Percentiles rank a stretch among this genome's conserved stretches.
These are phyloP conservation scores for Caenorhabditis sp. DNA, from an alignment of 2,888 invertebrate genomes.

Conservation along the genomic window DNA sequence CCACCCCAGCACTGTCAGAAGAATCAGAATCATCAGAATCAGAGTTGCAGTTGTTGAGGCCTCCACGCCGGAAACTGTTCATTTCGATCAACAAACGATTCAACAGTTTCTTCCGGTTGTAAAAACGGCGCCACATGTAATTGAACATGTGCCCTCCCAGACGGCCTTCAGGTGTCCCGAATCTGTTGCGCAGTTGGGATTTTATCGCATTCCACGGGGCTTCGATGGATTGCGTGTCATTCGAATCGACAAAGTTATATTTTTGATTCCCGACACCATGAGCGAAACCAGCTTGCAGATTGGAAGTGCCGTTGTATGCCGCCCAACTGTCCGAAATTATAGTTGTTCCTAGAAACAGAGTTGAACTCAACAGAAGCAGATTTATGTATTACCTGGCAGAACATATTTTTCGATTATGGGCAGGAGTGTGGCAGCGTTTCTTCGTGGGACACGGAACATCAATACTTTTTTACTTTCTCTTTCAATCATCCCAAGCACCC, in stretches of 20 bases:
- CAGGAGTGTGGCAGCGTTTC: not conserved
- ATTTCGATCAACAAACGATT: too few relatives aligned
- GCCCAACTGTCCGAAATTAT: not conserved
- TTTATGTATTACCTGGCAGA: not conserved
- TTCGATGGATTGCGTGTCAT: too few relatives aligned
- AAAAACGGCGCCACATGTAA: too few relatives aligned
- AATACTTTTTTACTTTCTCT: conserved; percentile 2
- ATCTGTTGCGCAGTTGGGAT: too few relatives aligned
- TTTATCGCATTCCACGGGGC: too few relatives aligned
- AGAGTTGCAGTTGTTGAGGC: too few relatives aligned
- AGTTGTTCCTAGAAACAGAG: not conserved
- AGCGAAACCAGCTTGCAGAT: not conserved
- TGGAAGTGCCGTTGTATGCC: not conserved
- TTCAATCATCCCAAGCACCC: conserved; percentile 1
- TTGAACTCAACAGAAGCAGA: not conserved
- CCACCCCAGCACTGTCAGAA: too few relatives aligned
- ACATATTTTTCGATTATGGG: not conserved
- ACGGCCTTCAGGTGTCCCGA: too few relatives aligned
- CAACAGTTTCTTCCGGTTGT: too few relatives aligned
- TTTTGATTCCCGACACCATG: not conserved
- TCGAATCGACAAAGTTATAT: not conserved
- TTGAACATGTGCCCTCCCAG: too few relatives aligned
- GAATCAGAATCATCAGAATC: too few relatives aligned
- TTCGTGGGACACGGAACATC: not conserved
- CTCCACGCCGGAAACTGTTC: too few relatives aligned